Evolutionary conservation across 2,888 invertebrate genomes (phyloP), one percentile per base, ranked within the genome.

Genomic region (Dioctria rufipes): DNA sequence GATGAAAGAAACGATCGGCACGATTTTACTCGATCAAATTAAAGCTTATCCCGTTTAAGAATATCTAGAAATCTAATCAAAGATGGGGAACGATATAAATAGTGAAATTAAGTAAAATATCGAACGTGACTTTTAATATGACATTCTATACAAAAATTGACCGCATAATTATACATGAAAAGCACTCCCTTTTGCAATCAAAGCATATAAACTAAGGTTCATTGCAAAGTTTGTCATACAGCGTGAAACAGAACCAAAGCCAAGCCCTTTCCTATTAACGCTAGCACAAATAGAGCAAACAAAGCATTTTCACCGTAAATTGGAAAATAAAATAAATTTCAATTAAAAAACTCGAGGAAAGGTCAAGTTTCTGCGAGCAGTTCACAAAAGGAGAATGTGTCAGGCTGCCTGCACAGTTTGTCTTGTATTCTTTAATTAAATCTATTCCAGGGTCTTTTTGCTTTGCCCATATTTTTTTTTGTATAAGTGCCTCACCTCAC

Each of bases 361-460:
- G 25, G 25, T 25, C 25, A 25, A 25, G 25, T 25, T 25, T 25
- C 25, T 25, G 25, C 25, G 25, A 25, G 25, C 25, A 25, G 25
- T 25, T 25, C 25, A 25, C 25, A 25, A 25, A 25, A 25, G 25
- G 25, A 25, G 25, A 25, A 0, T 25, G 25, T 25, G 25, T 39
- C 63, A 37, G 63, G 63, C 39, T 25, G 9, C 39, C 37, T 5
- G 9, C 9, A 25, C 25, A 25, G 25, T 25, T 25, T 5, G 3
- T 66, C 37, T 73, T 73, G 11, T 46, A 37, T 60, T 75, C 60
- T 75, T 60, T 60, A 75, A 75, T 60, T 60, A 75, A 75, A 60
- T n/a, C 58, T 37, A 25, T 60, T 75, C 60, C 73, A 25, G 25
- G 58, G 37, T 25, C 43, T 75, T 75, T 75, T 8, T 42, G 39